Evolutionary conservation across 1,140 invertebrate genomes (phyloP).

Genomic region (Lordiphosa stackelbergi): DNA sequence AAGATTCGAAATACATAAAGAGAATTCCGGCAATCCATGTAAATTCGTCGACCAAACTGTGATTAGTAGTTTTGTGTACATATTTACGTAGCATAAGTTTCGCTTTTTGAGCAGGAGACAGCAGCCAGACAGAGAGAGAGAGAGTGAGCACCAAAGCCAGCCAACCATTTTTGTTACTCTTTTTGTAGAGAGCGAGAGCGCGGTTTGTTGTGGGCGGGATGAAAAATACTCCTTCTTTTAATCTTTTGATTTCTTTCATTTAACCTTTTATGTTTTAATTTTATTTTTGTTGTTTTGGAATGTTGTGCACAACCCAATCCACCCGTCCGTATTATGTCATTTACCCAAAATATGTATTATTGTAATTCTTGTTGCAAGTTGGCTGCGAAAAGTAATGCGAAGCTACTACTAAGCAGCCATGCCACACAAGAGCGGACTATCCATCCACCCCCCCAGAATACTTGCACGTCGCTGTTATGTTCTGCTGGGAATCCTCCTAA

Average conservation of each 20-base stretch:
- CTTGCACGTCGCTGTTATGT: no score
- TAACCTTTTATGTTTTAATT: constrained; percentile 30
- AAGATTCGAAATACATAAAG: constrained; percentile 47
- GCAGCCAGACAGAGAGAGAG: constrained; percentile 13
- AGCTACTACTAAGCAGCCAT: constrained; percentile 52
- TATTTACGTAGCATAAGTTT: constrained; percentile 18
- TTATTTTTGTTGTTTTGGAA: constrained; percentile 35
- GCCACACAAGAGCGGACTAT: constrained; percentile 1
- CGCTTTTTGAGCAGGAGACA: not conserved
- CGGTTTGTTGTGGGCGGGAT: constrained; percentile 27
- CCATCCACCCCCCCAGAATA: no score
- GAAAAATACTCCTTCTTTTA: no score
- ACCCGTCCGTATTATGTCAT: constrained; percentile 25
- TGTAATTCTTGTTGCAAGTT: constrained; percentile 70
- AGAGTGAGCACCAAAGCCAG: constrained; percentile 14
- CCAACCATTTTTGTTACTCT: constrained; percentile 5
- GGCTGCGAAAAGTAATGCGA: constrained; percentile 64
- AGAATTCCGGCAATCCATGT: constrained; percentile 7
- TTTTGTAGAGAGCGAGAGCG: constrained; percentile 8
- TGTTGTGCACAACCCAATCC: constrained; percentile 12
- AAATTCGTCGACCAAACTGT: constrained; percentile 1
- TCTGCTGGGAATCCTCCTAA: no score
- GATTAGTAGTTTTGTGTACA: constrained; percentile 28
- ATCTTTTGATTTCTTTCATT: constrained; percentile 16
- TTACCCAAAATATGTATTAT: constrained; percentile 57